A percentile compares a stretch with the other conserved stretches of the same genome.
Evolutionary conservation across 2,113 vertebrate genomes (phyloP).

Genomic region (Nymphicus hollandicus): DNA sequence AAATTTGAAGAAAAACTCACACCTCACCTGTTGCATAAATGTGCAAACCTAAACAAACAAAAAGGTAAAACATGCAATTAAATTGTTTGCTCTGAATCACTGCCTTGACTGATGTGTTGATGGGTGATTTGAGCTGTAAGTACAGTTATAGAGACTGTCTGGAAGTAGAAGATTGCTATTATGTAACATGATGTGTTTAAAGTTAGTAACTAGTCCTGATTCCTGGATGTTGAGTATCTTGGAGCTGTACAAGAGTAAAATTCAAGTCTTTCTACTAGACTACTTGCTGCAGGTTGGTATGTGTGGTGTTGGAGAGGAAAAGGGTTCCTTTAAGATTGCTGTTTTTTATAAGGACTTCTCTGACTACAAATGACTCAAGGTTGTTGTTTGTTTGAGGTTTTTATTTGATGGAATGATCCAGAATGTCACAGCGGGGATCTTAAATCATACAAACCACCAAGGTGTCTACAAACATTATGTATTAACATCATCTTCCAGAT

Average conservation of each 20-base stretch:
- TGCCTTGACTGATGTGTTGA: background rate
- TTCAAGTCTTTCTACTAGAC: background rate
- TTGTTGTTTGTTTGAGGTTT: background rate
- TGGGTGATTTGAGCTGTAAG: background rate
- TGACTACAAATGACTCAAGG: background rate
- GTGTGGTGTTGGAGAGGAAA: background rate
- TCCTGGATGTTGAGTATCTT: background rate
- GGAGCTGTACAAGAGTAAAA: background rate
- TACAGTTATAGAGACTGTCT: background rate
- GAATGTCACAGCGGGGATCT: background rate
- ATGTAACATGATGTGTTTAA: background rate
- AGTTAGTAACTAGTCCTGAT: background rate
- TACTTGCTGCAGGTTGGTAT: background rate
- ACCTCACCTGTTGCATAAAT: fast-evolving
- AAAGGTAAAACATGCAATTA: background rate
- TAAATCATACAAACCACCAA: background rate
- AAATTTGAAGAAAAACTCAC: background rate
- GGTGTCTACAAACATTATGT: background rate
- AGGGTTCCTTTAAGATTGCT: background rate
- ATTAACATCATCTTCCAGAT: background rate
- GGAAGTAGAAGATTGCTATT: background rate
- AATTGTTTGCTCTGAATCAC: background rate
- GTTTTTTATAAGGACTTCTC: background rate
- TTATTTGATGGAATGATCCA: background rate
- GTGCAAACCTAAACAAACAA: background rate